These are phyloP conservation scores for Aporophyla nigra DNA, from an alignment of 2,888 invertebrate species.

Conservation along the genomic window DNA sequence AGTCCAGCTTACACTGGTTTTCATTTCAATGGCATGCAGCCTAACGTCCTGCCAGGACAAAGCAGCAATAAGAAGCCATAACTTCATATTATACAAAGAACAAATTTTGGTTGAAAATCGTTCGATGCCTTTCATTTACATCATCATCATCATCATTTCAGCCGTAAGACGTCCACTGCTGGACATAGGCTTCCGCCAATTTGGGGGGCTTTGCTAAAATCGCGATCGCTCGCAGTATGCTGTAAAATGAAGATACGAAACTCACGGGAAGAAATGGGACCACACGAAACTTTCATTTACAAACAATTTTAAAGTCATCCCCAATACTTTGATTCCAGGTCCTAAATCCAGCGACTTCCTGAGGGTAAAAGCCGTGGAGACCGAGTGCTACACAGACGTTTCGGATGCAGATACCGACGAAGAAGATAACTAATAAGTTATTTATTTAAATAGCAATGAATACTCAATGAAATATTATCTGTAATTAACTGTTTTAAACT, in stretches of 20 bases:
- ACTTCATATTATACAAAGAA: neutral
- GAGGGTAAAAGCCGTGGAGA: slow-evolving; percentile 83
- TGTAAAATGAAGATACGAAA: no score
- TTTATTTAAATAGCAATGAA: neutral
- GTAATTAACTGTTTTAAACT: slow-evolving; percentile 16
- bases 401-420: slow-evolving; percentile 88
- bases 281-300: neutral
- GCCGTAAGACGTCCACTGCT: no score
- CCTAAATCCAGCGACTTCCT: slow-evolving; percentile 83
- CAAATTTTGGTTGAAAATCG: neutral
- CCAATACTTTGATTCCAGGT: slow-evolving; percentile 74
- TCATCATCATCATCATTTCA: no score
- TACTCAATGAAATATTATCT: slow-evolving; percentile 15
- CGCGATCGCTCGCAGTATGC: no score
- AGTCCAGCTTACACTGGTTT: no score
- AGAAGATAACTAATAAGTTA: slow-evolving; percentile 61
- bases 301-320: neutral
- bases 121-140: neutral
- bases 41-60: no score
- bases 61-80: neutral
- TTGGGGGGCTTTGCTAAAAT: no score
- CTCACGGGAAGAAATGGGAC: no score
- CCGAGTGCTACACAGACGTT: slow-evolving; percentile 87
- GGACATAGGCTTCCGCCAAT: no score
- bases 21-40: no score